A percentile compares a stretch with the other conserved stretches of the same genome.
Evolutionary conservation across 2,888 invertebrate genomes (phyloP).

Genomic region (Teleogryllus oceanicus): DNA sequence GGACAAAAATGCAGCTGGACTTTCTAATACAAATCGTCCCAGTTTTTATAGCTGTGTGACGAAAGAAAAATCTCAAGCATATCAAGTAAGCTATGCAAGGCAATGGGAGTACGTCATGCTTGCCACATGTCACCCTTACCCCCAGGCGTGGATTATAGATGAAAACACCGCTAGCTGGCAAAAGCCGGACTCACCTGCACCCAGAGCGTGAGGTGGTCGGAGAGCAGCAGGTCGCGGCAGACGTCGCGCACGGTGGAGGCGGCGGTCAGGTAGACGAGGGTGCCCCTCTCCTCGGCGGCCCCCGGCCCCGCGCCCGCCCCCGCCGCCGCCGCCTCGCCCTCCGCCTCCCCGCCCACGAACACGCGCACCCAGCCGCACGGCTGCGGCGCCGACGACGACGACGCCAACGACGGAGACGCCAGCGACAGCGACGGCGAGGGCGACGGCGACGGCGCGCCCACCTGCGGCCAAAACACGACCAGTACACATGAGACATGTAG

Average conservation of each 20-base stretch:
- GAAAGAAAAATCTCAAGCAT: too few relatives aligned
- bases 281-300: constrained; percentile 49
- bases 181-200: constrained; percentile 39
- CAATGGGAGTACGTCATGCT: too few relatives aligned
- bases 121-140: too few relatives aligned
- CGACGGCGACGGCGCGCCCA: background rate
- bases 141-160: too few relatives aligned
- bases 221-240: constrained; percentile 52
- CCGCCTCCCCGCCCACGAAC: constrained; percentile 55
- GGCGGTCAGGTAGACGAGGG: constrained; percentile 57
- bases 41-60: too few relatives aligned
- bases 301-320: background rate
- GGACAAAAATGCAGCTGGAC: too few relatives aligned
- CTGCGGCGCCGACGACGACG: background rate
- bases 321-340: constrained; percentile 43
- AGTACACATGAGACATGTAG: too few relatives aligned
- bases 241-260: constrained; percentile 55
- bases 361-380: constrained; percentile 59
- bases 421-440: background rate
- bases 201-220: constrained; percentile 52
- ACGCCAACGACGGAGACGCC: background rate
- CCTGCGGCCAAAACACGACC: too few relatives aligned
- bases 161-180: too few relatives aligned
- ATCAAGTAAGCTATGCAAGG: too few relatives aligned
- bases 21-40: too few relatives aligned